A percentile compares a stretch with the other conserved stretches of the same genome.
These are phyloP conservation scores for Eurystomus glaucurus DNA, from an alignment of 2,797 vertebrate genomes.

Conservation along the genomic window DNA sequence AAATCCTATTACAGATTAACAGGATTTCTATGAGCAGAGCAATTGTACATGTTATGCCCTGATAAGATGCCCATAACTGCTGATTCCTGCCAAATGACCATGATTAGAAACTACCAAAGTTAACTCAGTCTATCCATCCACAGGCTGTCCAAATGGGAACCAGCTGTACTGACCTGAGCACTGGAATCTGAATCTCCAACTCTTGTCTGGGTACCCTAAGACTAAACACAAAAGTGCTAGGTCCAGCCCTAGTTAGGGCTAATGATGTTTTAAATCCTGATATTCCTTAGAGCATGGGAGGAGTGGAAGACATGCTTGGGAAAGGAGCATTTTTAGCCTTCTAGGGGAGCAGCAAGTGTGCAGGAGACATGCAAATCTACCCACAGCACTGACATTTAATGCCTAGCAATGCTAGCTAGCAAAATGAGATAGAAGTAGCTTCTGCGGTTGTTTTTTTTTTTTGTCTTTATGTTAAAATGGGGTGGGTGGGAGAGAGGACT, in stretches of 20 bases:
- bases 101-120: background rate
- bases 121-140: background rate
- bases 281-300: background rate
- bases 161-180: background rate
- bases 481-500: background rate
- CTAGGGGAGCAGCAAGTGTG: background rate
- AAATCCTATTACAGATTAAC: conserved; percentile 14
- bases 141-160: background rate
- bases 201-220: background rate
- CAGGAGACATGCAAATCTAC: accelerated
- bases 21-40: background rate
- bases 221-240: background rate
- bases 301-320: background rate
- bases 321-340: background rate
- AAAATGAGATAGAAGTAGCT: background rate
- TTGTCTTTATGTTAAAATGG: background rate
- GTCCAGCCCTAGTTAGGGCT: background rate
- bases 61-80: background rate
- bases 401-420: background rate
- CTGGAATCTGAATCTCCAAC: background rate
- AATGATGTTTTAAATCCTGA: background rate
- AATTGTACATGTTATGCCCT: background rate
- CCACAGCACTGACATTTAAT: background rate
- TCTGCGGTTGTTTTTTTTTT: too few species aligned
- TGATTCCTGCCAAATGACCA: background rate